A percentile compares a stretch with the other conserved stretches of the same genome.
Conservation (phyloP, 2,797 vertebrate genomes). For the Hemitrygon akajei region DNA sequence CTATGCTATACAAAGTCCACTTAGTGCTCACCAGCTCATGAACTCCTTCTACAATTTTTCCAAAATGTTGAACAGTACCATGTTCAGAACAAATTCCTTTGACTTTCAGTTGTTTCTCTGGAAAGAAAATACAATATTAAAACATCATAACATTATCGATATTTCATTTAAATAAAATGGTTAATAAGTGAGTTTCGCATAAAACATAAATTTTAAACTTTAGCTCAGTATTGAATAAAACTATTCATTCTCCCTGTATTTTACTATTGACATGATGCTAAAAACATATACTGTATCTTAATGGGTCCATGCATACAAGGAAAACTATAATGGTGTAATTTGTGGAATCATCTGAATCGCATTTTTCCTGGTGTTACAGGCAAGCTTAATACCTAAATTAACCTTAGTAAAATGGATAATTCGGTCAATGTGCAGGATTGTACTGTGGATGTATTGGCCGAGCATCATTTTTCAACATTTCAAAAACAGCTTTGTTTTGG, state of each 20-base stretch:
- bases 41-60: neutral
- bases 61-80: neutral
- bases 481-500: neutral
- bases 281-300: neutral
- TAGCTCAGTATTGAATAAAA: neutral
- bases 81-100: neutral
- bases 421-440: neutral
- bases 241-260: neutral
- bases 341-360: neutral
- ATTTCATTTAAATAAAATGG: neutral
- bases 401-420: neutral
- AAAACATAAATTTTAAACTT: neutral
- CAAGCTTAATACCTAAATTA: neutral
- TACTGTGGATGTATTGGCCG: neutral
- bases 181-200: neutral
- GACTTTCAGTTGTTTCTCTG: conserved; percentile 18
- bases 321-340: neutral
- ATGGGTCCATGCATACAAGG: neutral
- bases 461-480: neutral
- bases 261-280: neutral
- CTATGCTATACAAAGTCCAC: no score
- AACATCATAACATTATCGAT: neutral
- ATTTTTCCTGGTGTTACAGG: neutral
- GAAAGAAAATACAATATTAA: neutral
- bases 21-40: neutral